phyloP scores from a whole-genome alignment of 2,797 vertebrate genomes.

The Taenioides sp. region DNA sequence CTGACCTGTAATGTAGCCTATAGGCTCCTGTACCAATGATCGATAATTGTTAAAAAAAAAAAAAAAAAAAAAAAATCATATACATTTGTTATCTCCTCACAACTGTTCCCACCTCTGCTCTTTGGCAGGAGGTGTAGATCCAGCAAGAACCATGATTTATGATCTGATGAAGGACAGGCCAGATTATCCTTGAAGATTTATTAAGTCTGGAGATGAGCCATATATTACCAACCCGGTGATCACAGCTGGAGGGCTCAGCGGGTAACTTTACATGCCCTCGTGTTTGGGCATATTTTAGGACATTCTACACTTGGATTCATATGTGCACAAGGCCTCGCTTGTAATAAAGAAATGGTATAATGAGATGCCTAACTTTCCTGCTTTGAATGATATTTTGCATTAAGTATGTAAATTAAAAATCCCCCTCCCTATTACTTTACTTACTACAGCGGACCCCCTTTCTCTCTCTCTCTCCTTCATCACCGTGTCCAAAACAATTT shows the following conservation, averaged over 20 bases:
- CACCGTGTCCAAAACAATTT: constrained; percentile 81
- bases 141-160: constrained; percentile 54
- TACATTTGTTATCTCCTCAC: neutral
- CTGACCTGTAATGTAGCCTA: no score
- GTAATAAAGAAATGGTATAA: constrained; percentile 74
- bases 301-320: constrained; percentile 63
- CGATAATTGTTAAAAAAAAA: neutral
- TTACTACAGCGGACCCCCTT: constrained; percentile 49
- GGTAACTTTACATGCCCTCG: constrained; percentile 48
- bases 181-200: constrained; percentile 65
- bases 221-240: constrained; percentile 35
- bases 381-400: constrained; percentile 80
- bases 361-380: constrained; percentile 78
- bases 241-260: constrained; percentile 41
- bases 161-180: constrained; percentile 51
- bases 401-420: constrained; percentile 82
- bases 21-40: neutral
- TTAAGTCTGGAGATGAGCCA: constrained; percentile 52
- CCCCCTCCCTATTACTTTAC: constrained; percentile 27
- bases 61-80: neutral
- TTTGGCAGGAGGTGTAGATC: constrained; percentile 16
- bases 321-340: constrained; percentile 43
- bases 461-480: constrained; percentile 53
- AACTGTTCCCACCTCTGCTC: constrained; percentile 33
- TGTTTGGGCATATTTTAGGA: constrained; percentile 49